Evolutionary conservation across 2,113 vertebrate species (phyloP).

Genomic region (Lichenostomus cassidix): DNA sequence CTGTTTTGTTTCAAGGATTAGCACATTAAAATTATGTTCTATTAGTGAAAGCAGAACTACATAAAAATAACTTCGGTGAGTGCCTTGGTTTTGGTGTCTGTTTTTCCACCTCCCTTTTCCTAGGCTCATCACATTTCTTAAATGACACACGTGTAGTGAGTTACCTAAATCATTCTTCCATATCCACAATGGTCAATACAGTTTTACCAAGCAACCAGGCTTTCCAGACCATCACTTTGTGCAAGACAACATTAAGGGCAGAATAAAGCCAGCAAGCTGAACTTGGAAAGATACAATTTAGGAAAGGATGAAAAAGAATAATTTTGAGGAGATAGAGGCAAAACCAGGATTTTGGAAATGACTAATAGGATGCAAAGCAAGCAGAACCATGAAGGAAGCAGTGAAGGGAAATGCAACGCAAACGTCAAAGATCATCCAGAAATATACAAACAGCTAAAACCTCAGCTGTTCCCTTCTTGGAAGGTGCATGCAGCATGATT

Average conservation of each 20-base stretch:
- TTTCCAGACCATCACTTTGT: not conserved
- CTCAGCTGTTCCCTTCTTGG: not conserved
- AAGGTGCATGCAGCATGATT: not conserved
- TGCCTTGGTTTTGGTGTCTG: not conserved
- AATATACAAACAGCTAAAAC: not conserved
- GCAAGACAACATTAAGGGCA: not conserved
- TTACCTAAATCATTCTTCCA: not conserved
- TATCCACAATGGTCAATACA: not conserved
- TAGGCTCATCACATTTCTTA: not conserved
- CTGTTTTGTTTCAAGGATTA: not conserved
- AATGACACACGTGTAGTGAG: not conserved
- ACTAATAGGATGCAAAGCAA: not conserved
- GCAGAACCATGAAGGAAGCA: not conserved
- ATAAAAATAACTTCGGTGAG: not conserved
- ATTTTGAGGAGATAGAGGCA: not conserved
- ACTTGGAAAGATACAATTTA: not conserved
- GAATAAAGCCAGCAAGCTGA: not conserved
- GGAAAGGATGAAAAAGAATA: not conserved
- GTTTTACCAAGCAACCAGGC: not conserved
- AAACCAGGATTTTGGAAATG: not conserved
- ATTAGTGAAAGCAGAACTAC: not conserved
- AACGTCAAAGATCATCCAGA: not conserved
- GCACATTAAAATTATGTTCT: not conserved
- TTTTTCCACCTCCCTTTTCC: not conserved
- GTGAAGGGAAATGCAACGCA: not conserved